Evolutionary conservation across 2,888 invertebrate genomes (phyloP).

Genomic region (Philhelius pedissequus): DNA sequence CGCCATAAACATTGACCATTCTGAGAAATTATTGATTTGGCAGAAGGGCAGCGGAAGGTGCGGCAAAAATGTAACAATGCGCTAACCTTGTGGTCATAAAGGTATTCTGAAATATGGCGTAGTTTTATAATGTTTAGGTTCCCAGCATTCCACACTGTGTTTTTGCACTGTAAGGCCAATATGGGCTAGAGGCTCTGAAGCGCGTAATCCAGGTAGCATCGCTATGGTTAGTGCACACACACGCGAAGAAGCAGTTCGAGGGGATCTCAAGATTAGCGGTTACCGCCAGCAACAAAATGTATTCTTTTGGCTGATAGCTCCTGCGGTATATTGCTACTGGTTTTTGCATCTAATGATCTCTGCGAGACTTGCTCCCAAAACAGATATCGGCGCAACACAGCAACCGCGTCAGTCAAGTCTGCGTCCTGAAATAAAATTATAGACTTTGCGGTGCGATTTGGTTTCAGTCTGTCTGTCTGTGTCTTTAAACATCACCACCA

Average conservation of each 20-base stretch:
- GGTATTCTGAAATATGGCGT: constrained; percentile 28
- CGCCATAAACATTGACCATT: too few relatives aligned
- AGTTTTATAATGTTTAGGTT: constrained; percentile 59
- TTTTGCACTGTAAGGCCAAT: neutral
- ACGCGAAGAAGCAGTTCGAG: neutral
- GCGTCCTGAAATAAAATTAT: constrained; percentile 48
- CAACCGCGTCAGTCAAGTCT: constrained; percentile 29
- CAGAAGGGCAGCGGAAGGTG: neutral
- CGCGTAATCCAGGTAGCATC: constrained; percentile 65
- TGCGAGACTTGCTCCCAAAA: constrained; percentile 55
- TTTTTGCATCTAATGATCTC: constrained; percentile 60
- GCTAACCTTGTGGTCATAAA: constrained; percentile 25
- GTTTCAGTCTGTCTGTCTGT: constrained; percentile 52
- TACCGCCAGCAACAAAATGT: constrained; percentile 30
- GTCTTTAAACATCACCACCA: constrained; percentile 49
- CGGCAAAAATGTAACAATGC: constrained; percentile 13
- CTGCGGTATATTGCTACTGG: constrained; percentile 59
- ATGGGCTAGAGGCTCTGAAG: constrained; percentile 38
- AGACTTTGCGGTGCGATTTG: constrained; percentile 61
- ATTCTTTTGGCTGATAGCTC: constrained; percentile 20
- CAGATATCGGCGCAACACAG: neutral
- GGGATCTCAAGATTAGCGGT: constrained; percentile 59
- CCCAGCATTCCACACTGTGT: constrained; percentile 53
- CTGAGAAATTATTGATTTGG: constrained; percentile 28
- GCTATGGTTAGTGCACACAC: neutral